Evolutionary conservation across 2,113 vertebrate species (phyloP), one percentile per base, ranked within the genome.

Genomic region (Istiophorus platypterus): DNA sequence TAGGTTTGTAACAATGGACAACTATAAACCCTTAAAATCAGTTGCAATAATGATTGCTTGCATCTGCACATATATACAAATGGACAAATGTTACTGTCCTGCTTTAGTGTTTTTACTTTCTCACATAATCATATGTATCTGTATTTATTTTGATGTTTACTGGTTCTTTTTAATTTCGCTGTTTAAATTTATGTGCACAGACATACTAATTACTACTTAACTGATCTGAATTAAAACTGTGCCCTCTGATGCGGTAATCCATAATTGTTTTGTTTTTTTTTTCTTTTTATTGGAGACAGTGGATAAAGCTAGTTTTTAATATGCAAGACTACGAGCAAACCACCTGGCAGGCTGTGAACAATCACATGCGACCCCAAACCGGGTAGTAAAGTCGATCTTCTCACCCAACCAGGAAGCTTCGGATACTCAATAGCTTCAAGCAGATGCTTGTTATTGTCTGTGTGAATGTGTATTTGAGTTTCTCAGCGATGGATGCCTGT

Each of bases 361-460:
- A 61, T 78, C 61, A 82, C 62, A 58, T 4, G 0, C 26, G 42
- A 59, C 63, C 64, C 39, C 37, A 34, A 54, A 69, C 79, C 49
- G 68, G 20, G 37, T 39, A 79, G 47, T 39, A 52, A 85, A 77
- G 29, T 62, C 74, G 57, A 56, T 69, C 24, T 72, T 85, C 75
- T 59, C 72, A 85, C 39, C 58, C 15, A 67, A 59, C 65, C 29
- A 31, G 57, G 73, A 58, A 52, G 75, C 56, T 62, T 63, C 69
- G 78, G 51, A 76, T 89, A 86, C 77, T 77, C 78, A 81, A 79
- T 66, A 78, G 81, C 68, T 83, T 80, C 31, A 69, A 89, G 78
- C 52, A 86, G 72, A 76, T 82, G 71, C 65, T 68, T 68, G 73
- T 76, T 81, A 42, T 64, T 71, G 72, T 69, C 54, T 72, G 62